phyloP scores from a whole-genome alignment of 2,888 invertebrate species.

The Steinernema scapterisci region DNA sequence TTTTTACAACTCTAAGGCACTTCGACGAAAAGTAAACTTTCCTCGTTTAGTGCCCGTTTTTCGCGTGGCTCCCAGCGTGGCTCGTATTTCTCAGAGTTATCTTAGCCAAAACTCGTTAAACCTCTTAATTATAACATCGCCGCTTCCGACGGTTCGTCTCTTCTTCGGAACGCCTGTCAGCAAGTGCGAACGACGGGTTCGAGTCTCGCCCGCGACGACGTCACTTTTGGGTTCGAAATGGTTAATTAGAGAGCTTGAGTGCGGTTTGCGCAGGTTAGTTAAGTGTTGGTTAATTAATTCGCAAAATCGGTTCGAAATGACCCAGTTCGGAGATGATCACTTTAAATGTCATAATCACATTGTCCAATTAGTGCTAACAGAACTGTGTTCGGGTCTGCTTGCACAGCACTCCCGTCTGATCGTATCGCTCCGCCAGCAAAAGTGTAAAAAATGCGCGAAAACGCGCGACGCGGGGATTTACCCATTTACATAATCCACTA shows the following conservation, averaged over 20 bases:
- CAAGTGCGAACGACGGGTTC: not conserved
- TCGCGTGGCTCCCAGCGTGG: not conserved
- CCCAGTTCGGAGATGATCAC: not conserved
- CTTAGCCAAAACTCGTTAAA: not conserved
- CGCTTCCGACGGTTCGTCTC: constrained; percentile 1
- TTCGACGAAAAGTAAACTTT: not conserved
- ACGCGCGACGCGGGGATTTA: constrained; percentile 19
- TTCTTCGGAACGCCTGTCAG: not conserved
- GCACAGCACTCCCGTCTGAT: not conserved
- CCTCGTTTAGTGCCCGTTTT: not conserved
- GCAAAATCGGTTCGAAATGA: constrained; percentile 3
- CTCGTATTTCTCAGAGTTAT: not conserved
- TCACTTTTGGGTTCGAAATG: not conserved
- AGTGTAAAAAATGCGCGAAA: constrained; percentile 30
- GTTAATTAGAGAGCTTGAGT: constrained; percentile 12
- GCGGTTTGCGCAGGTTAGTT: constrained; percentile 12
- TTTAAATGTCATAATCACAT: not conserved
- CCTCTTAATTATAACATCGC: not conserved
- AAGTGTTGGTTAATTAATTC: constrained; percentile 14
- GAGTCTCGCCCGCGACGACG: not conserved
- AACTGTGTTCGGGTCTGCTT: not conserved
- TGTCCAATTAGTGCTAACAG: not conserved
- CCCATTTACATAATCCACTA: constrained; percentile 15
- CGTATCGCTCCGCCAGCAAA: not conserved
- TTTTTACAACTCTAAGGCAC: constrained; percentile 6